phyloP scores from a whole-genome alignment of 2,797 vertebrate genomes.

The Gouania willdenowi region DNA sequence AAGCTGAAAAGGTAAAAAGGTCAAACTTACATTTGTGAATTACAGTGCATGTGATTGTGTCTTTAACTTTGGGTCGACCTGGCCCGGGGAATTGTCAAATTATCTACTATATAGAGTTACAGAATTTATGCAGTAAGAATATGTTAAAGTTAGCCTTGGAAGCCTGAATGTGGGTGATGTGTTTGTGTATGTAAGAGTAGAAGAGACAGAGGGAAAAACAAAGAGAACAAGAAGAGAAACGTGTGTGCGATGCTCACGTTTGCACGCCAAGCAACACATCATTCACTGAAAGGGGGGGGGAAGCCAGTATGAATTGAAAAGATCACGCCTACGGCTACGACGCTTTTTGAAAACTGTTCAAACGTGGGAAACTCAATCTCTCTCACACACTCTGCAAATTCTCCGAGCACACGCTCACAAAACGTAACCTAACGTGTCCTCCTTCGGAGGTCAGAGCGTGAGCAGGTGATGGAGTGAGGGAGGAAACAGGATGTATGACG shows the following conservation, averaged over 20 bases:
- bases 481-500: constrained; percentile 32
- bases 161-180: constrained; percentile 13
- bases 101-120: constrained; percentile 23
- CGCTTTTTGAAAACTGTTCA: constrained; percentile 16
- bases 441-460: constrained; percentile 11
- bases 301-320: constrained; percentile 26
- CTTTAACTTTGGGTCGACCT: constrained; percentile 10
- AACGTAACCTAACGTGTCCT: constrained; percentile 25
- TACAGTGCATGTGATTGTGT: no score
- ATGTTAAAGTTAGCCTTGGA: constrained; percentile 9
- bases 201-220: neutral
- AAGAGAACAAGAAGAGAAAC: constrained; percentile 3
- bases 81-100: constrained; percentile 28
- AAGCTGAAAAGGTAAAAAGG: no score
- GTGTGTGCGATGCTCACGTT: neutral
- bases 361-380: constrained; percentile 27
- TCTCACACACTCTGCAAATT: constrained; percentile 35
- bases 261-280: constrained; percentile 35
- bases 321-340: constrained; percentile 6
- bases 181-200: constrained; percentile 2
- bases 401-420: constrained; percentile 1
- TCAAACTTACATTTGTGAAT: no score
- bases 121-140: constrained; percentile 27
- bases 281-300: constrained; percentile 14
- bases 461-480: constrained; percentile 40